These are phyloP conservation scores for Anarhynchus alexandrinus DNA, from an alignment of 2,113 vertebrate species.

Conservation along the genomic window DNA sequence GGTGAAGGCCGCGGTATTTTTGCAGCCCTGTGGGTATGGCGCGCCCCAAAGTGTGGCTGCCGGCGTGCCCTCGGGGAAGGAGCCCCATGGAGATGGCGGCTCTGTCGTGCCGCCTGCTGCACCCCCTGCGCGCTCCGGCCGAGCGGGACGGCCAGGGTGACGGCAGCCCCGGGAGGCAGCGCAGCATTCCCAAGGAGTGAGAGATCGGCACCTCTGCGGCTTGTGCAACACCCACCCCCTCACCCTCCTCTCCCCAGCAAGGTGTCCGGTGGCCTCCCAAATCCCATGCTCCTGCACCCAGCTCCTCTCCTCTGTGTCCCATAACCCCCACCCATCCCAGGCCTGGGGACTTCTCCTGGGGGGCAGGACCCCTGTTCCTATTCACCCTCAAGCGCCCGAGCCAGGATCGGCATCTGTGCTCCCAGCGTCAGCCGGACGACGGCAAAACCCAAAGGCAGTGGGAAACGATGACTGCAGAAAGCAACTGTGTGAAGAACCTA, in stretches of 20 bases:
- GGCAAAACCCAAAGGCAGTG: not conserved
- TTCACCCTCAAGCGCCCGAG: not conserved
- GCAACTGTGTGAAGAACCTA: accelerated
- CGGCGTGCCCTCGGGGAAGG: accelerated
- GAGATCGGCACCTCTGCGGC: not conserved
- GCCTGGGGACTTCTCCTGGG: not conserved
- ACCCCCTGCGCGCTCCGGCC: accelerated
- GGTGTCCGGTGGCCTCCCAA: not conserved
- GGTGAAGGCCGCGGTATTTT: accelerated
- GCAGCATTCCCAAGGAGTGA: constrained; percentile 42
- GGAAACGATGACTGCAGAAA: not conserved
- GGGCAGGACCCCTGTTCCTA: too few relatives aligned
- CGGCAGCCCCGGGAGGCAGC: not conserved
- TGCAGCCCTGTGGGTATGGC: not conserved
- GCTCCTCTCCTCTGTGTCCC: not conserved
- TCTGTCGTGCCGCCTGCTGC: accelerated
- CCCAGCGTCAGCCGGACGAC: not conserved
- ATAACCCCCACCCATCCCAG: too few relatives aligned
- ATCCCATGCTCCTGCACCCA: not conserved
- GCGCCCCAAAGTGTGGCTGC: accelerated
- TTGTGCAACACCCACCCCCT: constrained; percentile 7
- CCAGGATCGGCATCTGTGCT: not conserved
- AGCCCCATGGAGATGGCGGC: accelerated
- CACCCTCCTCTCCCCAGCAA: not conserved
- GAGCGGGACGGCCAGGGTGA: not conserved